Base-by-base conservation (phyloP, 2,797 vertebrate species). In the Eulemur coronatus region DNA sequence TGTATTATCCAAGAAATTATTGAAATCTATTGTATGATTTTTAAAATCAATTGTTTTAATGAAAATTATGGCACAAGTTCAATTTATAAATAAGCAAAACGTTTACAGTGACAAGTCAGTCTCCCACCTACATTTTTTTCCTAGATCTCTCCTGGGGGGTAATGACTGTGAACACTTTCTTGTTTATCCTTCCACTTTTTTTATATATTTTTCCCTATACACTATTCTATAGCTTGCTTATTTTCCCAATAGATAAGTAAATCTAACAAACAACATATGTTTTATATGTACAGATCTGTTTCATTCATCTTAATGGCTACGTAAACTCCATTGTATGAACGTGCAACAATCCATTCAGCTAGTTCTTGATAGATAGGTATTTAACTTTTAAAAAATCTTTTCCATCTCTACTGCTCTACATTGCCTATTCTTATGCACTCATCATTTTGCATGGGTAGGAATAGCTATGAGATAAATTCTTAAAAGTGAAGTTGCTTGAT, bases 401-500 rank as follows among this genome's bases (percentile, higher is more conserved):
- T 46, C n/a, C 7, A 20, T 48, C 15, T 33, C 33, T 87, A n/a
- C 41, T 61, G 24, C 5, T 35, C 30, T 26, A 4, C 41, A 35
- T 4, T 28, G 33, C 33, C 20, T 88, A 75, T 46, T n/a, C 30
- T 88, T 61, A 61, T 17, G 13, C 52, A 72, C 43, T 94, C 61
- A 82, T 1, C 52, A 76, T 92, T 57, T 41, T 48, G 3, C 10
- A 48, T 73, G 24, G 59, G 1, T 93, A 20, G 73, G 22, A 81
- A 78, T 33, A 46, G 14, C 1, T 35, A 20, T 15, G 59, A 86
- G 33, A 80, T 41, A 78, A 73, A 87, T 78, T 94, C 18, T 46
- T 73, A 98, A 98, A 98, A 98, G 96, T 97, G 26, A 52, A 96
- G 81, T 52, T 90, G 1, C 33, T 90, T 84, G 0, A 6, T 73